phyloP scores from a whole-genome alignment of 1,140 invertebrate species.

The Scaptomyza graminum region DNA sequence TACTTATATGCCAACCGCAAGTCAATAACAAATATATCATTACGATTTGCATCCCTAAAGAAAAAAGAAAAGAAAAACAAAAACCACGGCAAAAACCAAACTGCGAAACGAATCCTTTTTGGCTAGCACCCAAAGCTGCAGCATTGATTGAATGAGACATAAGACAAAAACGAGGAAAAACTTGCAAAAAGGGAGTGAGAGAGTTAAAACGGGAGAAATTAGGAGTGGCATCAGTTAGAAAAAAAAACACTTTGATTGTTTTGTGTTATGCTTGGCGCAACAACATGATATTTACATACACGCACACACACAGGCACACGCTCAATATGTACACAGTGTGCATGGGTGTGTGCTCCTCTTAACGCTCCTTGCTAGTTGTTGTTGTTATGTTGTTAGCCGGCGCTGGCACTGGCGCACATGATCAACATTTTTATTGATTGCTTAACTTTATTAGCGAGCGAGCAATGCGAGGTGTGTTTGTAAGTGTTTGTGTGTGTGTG shows the following conservation, averaged over 20 bases:
- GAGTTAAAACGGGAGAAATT: not conserved
- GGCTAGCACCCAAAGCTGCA: conserved; percentile 8
- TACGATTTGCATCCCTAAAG: not conserved
- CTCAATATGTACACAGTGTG: not conserved
- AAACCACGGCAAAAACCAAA: not conserved
- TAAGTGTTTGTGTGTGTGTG: conserved; percentile 7
- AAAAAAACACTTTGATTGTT: conserved; percentile 45
- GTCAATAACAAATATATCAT: conserved; percentile 29
- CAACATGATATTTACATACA: conserved; percentile 39
- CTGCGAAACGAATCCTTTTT: not conserved
- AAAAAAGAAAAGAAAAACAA: no score
- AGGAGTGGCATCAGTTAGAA: conserved; percentile 26
- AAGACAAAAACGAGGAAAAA: not conserved
- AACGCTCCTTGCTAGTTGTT: conserved; percentile 1
- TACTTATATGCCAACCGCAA: conserved; percentile 6
- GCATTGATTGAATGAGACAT: conserved; percentile 8
- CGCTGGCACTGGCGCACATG: conserved; percentile 23
- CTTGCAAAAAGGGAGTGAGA: not conserved
- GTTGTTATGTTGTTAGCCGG: conserved; percentile 22
- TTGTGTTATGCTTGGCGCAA: conserved; percentile 30
- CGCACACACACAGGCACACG: not conserved
- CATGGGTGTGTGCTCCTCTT: conserved; percentile 5
- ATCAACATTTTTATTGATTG: conserved; percentile 56
- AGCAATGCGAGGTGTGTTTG: conserved; percentile 18
- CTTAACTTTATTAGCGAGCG: conserved; percentile 48